Conservation (phyloP, 2,113 vertebrate genomes). For the Labeo rohita region DNA sequence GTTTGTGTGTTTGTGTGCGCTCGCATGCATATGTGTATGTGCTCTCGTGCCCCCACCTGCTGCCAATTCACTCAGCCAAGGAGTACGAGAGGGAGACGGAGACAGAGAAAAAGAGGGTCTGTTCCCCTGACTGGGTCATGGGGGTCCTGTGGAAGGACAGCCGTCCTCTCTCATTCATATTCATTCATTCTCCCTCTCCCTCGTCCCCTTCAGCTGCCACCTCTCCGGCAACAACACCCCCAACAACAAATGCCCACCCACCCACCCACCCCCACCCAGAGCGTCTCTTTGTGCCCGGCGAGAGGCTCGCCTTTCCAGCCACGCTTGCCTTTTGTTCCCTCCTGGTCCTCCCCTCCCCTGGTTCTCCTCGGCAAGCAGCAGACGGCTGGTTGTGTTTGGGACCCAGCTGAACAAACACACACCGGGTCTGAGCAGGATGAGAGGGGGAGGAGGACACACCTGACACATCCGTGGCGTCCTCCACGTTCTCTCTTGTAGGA, state of each 20-base stretch:
- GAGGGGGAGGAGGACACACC: slow-evolving; percentile 41
- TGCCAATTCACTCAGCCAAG: slow-evolving; percentile 46
- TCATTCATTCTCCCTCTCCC: slow-evolving; percentile 47
- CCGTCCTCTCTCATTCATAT: slow-evolving; percentile 59
- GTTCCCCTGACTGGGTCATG: slow-evolving; percentile 45
- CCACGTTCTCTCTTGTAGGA: background rate
- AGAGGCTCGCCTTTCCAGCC: slow-evolving; percentile 48
- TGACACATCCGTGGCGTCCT: slow-evolving; percentile 36
- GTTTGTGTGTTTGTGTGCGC: slow-evolving; percentile 24
- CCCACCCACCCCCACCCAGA: slow-evolving; percentile 30
- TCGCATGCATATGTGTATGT: slow-evolving; percentile 27
- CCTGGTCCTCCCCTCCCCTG: slow-evolving; percentile 35
- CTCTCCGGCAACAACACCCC: slow-evolving; percentile 46
- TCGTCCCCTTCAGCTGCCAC: slow-evolving; percentile 53
- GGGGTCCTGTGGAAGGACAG: slow-evolving; percentile 56
- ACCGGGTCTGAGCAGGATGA: slow-evolving; percentile 10
- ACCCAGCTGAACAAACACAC: slow-evolving; percentile 51
- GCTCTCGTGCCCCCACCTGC: slow-evolving; percentile 54
- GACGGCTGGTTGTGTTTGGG: slow-evolving; percentile 41
- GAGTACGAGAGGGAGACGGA: slow-evolving; percentile 25
- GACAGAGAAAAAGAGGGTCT: slow-evolving; percentile 46
- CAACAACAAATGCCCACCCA: slow-evolving; percentile 15
- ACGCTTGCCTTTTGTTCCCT: slow-evolving; percentile 53
- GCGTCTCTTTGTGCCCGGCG: slow-evolving; percentile 43
- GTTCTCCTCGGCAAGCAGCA: slow-evolving; percentile 39